Base-by-base conservation (phyloP, 1,140 invertebrate genomes). In the Scaptomyza pallida region DNA sequence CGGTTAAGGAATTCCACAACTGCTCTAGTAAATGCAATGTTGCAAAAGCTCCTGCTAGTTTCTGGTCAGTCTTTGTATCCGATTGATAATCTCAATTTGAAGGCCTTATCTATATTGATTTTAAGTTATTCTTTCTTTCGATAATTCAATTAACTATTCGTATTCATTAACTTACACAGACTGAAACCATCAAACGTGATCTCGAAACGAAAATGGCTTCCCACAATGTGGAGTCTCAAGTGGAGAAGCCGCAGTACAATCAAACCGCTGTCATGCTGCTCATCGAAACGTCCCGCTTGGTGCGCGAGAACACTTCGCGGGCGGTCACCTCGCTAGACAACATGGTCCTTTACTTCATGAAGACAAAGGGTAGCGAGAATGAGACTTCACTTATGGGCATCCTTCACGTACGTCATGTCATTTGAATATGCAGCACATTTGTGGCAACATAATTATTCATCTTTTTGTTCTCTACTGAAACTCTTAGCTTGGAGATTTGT, bases 171-270 rank as follows among this genome's bases (percentile, higher is more conserved):
- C 10, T 37, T 37, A 4, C 75, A 91, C 75, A 91, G 91, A 91
- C 91, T 75, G 89, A 91, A 72, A 72, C 71, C 54, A 91, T 91
- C 19, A 91, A 91, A 69, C 80, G 86, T 71, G 86, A 89, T 60
- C 76, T 91, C 72, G 89, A 91, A 60, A 83, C 75, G n/a, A 91
- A 91, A 68, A 90, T 91, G 76, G 55, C 68, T 10, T 71, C 75
- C n/a, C 94, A 93, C 1, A 92, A 95, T n/a, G 90, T 97, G 13
- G 93, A 94, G 17, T 94, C 95, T 83, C 93, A 94, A 12, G 94
- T 96, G 72, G 95, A 96, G 82, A 93, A 93, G 56, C 95, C 95
- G 2, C 94, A 95, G 5, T 93, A 93, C 54, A 97, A 97, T 91
- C 94, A 95, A 85, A 96, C 95, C 0, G 93, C 95, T 26, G 92